A percentile compares a stretch with the other conserved stretches of the same genome.
Conservation (phyloP, 1,140 invertebrate genomes). For the Drosophila oshimai region DNA sequence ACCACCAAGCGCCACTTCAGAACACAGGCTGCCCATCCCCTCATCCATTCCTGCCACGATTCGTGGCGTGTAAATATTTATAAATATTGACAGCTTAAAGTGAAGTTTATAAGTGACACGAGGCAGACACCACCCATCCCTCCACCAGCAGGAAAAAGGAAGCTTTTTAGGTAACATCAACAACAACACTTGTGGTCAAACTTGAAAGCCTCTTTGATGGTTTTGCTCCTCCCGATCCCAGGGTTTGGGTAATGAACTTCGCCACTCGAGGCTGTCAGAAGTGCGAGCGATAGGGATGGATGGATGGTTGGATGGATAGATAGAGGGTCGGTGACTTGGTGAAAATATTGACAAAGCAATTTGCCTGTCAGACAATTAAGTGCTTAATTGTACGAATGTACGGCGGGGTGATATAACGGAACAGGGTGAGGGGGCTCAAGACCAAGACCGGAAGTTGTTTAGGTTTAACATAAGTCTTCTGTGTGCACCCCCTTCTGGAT, state of each 20-base stretch:
- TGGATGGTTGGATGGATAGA: not conserved
- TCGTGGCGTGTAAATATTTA: slow-evolving; percentile 72
- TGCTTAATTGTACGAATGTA: slow-evolving; percentile 80
- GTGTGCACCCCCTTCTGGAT: not conserved
- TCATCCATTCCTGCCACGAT: slow-evolving; percentile 9
- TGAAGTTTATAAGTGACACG: slow-evolving; percentile 78
- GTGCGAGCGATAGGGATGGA: slow-evolving; percentile 40
- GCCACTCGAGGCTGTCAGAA: slow-evolving; percentile 76
- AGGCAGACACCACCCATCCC: slow-evolving; percentile 26
- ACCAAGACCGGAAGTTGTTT: slow-evolving; percentile 31
- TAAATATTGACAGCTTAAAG: slow-evolving; percentile 80
- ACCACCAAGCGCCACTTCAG: slow-evolving; percentile 13
- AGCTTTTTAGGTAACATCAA: slow-evolving; percentile 59
- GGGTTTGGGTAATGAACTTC: slow-evolving; percentile 71
- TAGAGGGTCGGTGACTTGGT: slow-evolving; percentile 57
- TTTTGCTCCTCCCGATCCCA: slow-evolving; percentile 17
- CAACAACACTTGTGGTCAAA: slow-evolving; percentile 74
- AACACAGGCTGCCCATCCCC: not conserved
- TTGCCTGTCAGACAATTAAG: slow-evolving; percentile 81
- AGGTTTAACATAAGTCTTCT: slow-evolving; percentile 40
- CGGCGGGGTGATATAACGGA: slow-evolving; percentile 40
- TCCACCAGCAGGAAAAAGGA: slow-evolving; percentile 39
- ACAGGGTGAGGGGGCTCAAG: not conserved
- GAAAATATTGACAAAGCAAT: slow-evolving; percentile 81
- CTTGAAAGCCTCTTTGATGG: slow-evolving; percentile 77